A percentile compares a stretch with the other conserved stretches of the same genome.
Conservation (phyloP, 2,888 invertebrate species). For the Phengaris alcon region DNA sequence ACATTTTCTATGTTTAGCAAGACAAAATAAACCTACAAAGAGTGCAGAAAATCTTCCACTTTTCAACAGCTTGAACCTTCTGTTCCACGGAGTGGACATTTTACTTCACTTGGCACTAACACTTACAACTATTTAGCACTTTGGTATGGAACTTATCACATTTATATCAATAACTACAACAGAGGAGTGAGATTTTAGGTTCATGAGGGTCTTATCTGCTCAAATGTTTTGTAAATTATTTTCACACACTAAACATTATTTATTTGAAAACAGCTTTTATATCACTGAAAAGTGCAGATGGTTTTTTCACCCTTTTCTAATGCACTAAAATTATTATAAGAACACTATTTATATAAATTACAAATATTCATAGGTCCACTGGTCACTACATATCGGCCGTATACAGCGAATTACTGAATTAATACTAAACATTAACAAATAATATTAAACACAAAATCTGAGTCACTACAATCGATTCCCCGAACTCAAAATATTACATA, state of each 20-base stretch:
- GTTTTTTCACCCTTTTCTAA: not conserved
- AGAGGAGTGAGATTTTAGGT: not conserved
- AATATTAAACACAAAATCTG: slow-evolving; percentile 26
- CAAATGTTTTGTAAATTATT: not conserved
- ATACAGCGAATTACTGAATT: slow-evolving; percentile 21
- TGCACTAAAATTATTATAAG: no score
- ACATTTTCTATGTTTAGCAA: not conserved
- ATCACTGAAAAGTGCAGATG: slow-evolving; percentile 1
- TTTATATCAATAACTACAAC: not conserved
- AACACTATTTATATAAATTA: not conserved
- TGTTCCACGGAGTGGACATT: slow-evolving; percentile 65
- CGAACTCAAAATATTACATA: slow-evolving; percentile 20
- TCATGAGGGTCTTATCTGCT: not conserved
- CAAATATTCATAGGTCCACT: not conserved
- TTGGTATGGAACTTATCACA: slow-evolving; percentile 14
- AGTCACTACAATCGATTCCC: slow-evolving; percentile 30
- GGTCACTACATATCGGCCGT: not conserved
- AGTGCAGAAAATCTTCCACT: slow-evolving; percentile 56
- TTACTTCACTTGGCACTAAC: slow-evolving; percentile 38
- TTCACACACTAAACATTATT: no score
- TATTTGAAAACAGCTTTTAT: not conserved
- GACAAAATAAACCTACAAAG: slow-evolving; percentile 57
- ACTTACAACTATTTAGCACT: slow-evolving; percentile 20
- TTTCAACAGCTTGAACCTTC: slow-evolving; percentile 59
- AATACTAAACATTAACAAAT: slow-evolving; percentile 16